Percentiles rank a stretch among this genome's conserved stretches.
Conservation (phyloP, 1,140 invertebrate species). For the Galleria mellonella region DNA sequence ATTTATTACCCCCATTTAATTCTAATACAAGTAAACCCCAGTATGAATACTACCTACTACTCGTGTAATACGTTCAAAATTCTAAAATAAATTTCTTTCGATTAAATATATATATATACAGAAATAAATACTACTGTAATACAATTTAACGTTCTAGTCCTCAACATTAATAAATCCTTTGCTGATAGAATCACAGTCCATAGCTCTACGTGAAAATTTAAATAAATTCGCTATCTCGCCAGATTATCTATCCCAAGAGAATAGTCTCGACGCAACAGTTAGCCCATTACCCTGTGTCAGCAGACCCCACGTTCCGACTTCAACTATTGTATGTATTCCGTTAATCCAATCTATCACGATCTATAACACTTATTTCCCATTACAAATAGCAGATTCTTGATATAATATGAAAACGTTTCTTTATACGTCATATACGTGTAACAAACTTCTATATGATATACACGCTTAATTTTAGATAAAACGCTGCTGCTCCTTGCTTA, state of each 20-base stretch:
- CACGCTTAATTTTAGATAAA: slow-evolving; percentile 5
- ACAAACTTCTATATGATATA: slow-evolving; percentile 1
- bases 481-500: not conserved
- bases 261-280: slow-evolving; percentile 26
- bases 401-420: not conserved
- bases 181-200: slow-evolving; percentile 3
- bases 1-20: too few relatives aligned
- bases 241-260: slow-evolving; percentile 16
- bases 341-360: slow-evolving; percentile 2
- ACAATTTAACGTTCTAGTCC: too few relatives aligned
- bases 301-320: slow-evolving; percentile 1
- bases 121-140: too few relatives aligned
- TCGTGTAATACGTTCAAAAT: too few relatives aligned
- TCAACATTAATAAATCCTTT: slow-evolving; percentile 2
- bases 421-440: not conserved
- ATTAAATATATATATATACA: too few relatives aligned
- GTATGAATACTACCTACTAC: too few relatives aligned
- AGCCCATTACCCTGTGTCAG: slow-evolving; percentile 15
- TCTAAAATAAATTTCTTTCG: too few relatives aligned
- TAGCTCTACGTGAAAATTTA: slow-evolving; percentile 14
- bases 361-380: not conserved
- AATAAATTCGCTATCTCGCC: slow-evolving; percentile 22
- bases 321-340: not conserved
- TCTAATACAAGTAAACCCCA: too few relatives aligned
- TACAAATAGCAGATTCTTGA: not conserved